These are phyloP conservation scores for Neocloeon triangulifer DNA, from an alignment of 1,140 invertebrate species.

Conservation along the genomic window DNA sequence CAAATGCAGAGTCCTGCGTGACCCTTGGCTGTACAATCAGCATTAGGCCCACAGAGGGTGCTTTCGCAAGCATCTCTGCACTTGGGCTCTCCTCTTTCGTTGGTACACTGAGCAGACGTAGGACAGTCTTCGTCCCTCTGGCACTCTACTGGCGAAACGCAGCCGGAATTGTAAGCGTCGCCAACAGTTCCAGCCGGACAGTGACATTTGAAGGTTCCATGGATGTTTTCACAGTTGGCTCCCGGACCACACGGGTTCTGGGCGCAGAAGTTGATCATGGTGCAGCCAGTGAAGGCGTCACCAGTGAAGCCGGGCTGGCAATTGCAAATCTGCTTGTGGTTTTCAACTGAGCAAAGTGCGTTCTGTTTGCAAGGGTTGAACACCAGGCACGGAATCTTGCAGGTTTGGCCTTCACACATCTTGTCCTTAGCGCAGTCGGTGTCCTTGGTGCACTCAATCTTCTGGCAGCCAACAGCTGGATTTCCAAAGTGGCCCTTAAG, in stretches of 20 bases:
- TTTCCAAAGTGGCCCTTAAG: slow-evolving; percentile 55
- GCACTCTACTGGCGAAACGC: slow-evolving; percentile 53
- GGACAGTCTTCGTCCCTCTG: slow-evolving; percentile 54
- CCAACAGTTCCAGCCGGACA: slow-evolving; percentile 57
- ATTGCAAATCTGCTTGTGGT: slow-evolving; percentile 37
- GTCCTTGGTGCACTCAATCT: slow-evolving; percentile 46
- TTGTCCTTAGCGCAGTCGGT: slow-evolving; percentile 58
- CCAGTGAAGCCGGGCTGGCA: slow-evolving; percentile 73
- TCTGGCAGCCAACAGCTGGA: slow-evolving; percentile 47
- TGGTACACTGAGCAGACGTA: slow-evolving; percentile 42
- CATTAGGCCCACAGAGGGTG: slow-evolving; percentile 50
- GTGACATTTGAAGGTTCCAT: slow-evolving; percentile 56
- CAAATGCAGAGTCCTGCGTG: slow-evolving; percentile 57
- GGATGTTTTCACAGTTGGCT: slow-evolving; percentile 57
- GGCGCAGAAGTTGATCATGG: slow-evolving; percentile 53
- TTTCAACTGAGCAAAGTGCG: slow-evolving; percentile 57
- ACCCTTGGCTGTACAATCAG: slow-evolving; percentile 50
- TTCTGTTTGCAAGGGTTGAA: slow-evolving; percentile 62
- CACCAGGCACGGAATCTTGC: slow-evolving; percentile 60
- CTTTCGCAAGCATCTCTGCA: slow-evolving; percentile 58
- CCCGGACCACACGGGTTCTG: slow-evolving; percentile 57
- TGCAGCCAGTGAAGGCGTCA: slow-evolving; percentile 41
- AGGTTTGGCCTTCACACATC: slow-evolving; percentile 52
- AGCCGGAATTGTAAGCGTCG: slow-evolving; percentile 59
- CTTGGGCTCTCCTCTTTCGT: slow-evolving; percentile 40